Evolutionary conservation across 2,888 invertebrate genomes (phyloP), one percentile per base, ranked within the genome.

Genomic region (Caenorhabditis macrosperma): DNA sequence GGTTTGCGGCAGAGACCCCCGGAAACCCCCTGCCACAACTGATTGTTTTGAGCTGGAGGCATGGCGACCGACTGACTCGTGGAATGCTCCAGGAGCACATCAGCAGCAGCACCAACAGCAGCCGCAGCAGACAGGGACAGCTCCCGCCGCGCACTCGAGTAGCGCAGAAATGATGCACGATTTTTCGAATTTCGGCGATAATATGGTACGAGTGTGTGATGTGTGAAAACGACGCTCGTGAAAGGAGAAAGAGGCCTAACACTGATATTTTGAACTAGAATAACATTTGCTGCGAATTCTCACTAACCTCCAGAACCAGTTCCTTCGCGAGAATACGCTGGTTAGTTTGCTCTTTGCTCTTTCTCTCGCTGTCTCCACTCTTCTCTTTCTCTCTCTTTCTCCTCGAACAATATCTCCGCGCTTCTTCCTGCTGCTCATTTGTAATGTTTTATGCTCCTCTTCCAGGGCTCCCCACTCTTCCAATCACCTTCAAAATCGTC

Each of bases 1-100:
- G 60, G 78, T 78, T 71, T 78, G 78, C 63, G 78, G 78, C 48
- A 57, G 59, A 74, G 64, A 75, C 46, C 75, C 75, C 30, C 59
- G 67, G 28, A 55, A 35, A 24, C 35, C 26, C 15, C 30, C n/a
- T 2, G 33, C 57, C 24, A 57, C 74, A 74, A 75, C 72, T 64
- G 63, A 66, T 28, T 48, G 48, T 75, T 75, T 75, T 75, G 74
- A 75, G 74, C 59, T 75, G 66, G 74, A 75, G 59, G 74, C 66
- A 52, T 75, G 74, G 74, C 59, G 66, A 52, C 66, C 74, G 52
- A 75, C 74, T 15, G 66, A 66, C 66, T 24, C 59, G 59, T 75
- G 74, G 74, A 75, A 41, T 15, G 38, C 33, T 6, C 35, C 33
- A 7, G 38, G n/a, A 17, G 71, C 28, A 61, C 50, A 52, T 22